Evolutionary conservation across 1,140 invertebrate genomes (phyloP), one percentile per base, ranked within the genome.

Genomic region (Paralvinella palmiformis): DNA sequence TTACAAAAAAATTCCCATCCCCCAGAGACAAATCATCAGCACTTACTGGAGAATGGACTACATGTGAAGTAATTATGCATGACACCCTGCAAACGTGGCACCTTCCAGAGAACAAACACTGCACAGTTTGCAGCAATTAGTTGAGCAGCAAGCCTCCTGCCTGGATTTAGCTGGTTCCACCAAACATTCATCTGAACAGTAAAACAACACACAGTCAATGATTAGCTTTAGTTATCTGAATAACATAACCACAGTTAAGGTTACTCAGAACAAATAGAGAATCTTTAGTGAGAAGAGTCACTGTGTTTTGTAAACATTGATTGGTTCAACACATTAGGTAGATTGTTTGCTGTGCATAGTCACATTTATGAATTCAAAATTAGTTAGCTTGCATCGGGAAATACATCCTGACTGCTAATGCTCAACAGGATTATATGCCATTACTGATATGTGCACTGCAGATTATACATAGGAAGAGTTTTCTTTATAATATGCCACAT

Each of bases 31-130:
- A 15, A 66, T 13, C 36, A 22, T 22, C 17, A 29, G 31, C n/a
- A 32, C 83, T 82, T 79, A 91, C 89, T 85, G 67, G 87, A 86
- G 50, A 84, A 85, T 50, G 91, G 91, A 82, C 88, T 89, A 61
- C 90, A 88, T 69, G 86, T 88, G 80, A 97, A 96, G 79, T 92
- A 95, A 75, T 85, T 86, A 6, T 88, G 75, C 92, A 97, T 94
- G 17, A 84, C 80, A 5, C 82, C 82, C 67, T 89, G 85, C n/a
- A 90, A 81, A 41, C 79, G 57, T 45, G 88, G 90, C 22, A 94
- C 74, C 69, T 87, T 82, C 94, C 94, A 98, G 45, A 89, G 82
- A 0, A 87, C 74, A 81, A 91, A 96, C 2, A 96, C 91, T 13
- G 89, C 63, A 1, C 86, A 68, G 83, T 97, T 97, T 5, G 87